Percentiles rank a stretch among this genome's conserved stretches.
Evolutionary conservation across 2,113 vertebrate species (phyloP).

Genomic region (Hippocampus guttulatus): DNA sequence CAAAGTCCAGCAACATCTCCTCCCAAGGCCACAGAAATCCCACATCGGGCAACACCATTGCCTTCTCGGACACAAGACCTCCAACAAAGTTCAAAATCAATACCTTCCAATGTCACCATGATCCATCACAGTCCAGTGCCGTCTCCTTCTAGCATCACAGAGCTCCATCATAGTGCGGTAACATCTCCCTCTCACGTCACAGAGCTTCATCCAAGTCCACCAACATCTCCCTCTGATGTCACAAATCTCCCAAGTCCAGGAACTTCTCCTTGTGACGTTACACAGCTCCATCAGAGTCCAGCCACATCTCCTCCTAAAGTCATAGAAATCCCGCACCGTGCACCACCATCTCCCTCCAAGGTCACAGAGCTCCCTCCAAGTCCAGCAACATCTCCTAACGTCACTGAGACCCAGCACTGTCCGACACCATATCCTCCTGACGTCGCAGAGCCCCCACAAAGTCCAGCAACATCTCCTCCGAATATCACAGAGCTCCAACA

Average conservation of each 20-base stretch:
- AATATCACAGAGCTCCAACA: not conserved
- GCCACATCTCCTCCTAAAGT: not conserved
- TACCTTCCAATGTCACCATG: not conserved
- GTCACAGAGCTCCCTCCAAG: not conserved
- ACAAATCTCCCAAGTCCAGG: not conserved
- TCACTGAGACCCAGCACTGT: not conserved
- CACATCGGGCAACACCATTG: not conserved
- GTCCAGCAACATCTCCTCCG: not conserved
- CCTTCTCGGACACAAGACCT: fast-evolving
- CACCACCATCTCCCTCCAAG: not conserved
- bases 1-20: not conserved
- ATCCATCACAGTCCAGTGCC: not conserved
- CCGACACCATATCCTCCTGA: not conserved
- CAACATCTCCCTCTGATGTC: not conserved
- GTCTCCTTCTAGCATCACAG: not conserved
- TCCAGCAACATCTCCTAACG: not conserved
- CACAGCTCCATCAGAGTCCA: not conserved
- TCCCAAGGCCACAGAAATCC: not conserved
- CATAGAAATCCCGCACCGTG: not conserved
- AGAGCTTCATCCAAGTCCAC: slow-evolving; percentile 2
- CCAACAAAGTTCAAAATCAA: not conserved
- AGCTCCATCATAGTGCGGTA: not conserved
- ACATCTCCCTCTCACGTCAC: not conserved
- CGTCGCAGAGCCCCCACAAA: not conserved
- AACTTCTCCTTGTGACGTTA: not conserved